Evolutionary conservation across 2,113 vertebrate species (phyloP).

Genomic region (Scolopax mira): DNA sequence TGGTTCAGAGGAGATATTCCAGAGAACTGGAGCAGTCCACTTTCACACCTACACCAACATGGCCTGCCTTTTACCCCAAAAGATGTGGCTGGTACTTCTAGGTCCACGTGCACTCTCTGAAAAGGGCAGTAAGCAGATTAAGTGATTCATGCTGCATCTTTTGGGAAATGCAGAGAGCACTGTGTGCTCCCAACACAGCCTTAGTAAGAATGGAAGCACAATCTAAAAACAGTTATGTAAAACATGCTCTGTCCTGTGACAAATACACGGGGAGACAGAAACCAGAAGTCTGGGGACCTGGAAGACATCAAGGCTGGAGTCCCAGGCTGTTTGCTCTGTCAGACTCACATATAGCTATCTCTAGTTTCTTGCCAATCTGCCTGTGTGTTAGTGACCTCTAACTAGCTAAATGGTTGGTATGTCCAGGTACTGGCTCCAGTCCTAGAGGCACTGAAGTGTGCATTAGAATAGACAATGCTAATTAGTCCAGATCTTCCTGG

Average conservation of each 20-base stretch:
- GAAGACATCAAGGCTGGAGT: constrained; percentile 2
- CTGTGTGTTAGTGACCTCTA: neutral
- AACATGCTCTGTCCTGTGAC: neutral
- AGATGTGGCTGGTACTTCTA: neutral
- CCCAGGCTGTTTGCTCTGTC: neutral
- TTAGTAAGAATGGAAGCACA: neutral
- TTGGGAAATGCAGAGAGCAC: neutral
- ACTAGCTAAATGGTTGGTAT: neutral
- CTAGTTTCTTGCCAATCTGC: neutral
- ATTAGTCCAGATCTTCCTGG: neutral
- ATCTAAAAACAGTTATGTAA: neutral
- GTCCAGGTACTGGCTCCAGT: neutral
- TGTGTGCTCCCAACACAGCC: neutral
- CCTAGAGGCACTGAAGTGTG: neutral
- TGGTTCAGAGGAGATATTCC: neutral
- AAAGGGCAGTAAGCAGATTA: neutral
- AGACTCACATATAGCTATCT: neutral
- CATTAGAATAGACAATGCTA: neutral
- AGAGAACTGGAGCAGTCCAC: neutral
- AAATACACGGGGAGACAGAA: neutral
- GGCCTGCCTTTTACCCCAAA: neutral
- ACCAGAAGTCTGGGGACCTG: constrained; percentile 5
- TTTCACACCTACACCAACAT: neutral
- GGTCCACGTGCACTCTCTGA: neutral
- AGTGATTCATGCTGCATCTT: neutral